phyloP scores from a whole-genome alignment of 2,113 vertebrate species.

The Canis aureus region DNA sequence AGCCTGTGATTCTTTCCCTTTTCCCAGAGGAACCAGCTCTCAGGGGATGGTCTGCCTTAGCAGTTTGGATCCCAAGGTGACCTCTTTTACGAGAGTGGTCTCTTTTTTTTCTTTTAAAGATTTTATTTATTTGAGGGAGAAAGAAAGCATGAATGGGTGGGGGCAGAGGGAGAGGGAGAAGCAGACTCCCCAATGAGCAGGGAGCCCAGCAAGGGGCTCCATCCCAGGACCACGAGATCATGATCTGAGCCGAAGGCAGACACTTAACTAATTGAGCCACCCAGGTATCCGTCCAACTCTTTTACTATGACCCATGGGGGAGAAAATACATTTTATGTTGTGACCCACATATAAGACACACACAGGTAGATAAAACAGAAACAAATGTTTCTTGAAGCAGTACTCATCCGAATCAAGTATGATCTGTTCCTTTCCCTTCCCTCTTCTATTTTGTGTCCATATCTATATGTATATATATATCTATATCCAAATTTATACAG shows the following conservation, averaged over 20 bases:
- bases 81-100: background rate
- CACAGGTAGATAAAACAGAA: background rate
- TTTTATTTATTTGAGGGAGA: no score
- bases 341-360: background rate
- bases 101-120: background rate
- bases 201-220: background rate
- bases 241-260: background rate
- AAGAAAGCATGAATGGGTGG: no score
- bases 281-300: background rate
- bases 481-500: background rate
- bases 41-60: background rate
- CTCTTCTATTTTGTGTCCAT: background rate
- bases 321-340: background rate
- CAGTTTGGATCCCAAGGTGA: background rate
- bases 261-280: background rate
- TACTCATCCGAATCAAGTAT: background rate
- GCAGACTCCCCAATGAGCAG: background rate
- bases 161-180: background rate
- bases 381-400: background rate
- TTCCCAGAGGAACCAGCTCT: background rate
- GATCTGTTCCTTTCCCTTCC: background rate
- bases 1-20: background rate
- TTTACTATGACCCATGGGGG: constrained; percentile 13
- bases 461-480: no score
- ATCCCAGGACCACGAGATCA: background rate